Conservation (phyloP, 2,113 vertebrate species). For the Butorides virescens region DNA sequence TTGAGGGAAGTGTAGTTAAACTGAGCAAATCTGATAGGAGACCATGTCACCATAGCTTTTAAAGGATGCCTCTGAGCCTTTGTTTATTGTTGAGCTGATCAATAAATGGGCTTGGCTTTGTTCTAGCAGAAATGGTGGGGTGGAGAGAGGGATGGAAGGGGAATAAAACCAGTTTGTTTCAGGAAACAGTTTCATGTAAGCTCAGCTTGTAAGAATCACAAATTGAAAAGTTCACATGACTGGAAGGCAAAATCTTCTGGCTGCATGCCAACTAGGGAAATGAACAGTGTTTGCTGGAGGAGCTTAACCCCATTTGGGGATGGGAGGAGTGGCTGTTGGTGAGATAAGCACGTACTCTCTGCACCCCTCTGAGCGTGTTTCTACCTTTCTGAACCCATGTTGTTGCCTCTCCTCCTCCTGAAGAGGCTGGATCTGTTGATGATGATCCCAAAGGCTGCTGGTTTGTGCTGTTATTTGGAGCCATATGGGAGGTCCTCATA, state of each 20-base stretch:
- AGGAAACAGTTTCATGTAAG: slow-evolving; percentile 47
- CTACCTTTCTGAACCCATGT: background rate
- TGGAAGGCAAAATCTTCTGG: slow-evolving; percentile 53
- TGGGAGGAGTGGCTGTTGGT: background rate
- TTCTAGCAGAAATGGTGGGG: background rate
- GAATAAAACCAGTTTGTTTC: background rate
- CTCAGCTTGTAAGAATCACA: slow-evolving; percentile 46
- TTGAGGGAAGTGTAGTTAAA: slow-evolving; percentile 9
- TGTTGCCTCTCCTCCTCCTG: background rate
- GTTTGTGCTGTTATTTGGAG: background rate
- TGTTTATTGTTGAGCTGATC: background rate
- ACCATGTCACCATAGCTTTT: background rate
- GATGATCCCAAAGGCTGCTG: background rate
- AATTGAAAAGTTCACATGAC: slow-evolving; percentile 35
- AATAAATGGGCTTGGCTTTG: background rate
- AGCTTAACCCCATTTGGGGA: background rate
- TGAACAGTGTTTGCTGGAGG: background rate
- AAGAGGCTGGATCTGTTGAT: background rate
- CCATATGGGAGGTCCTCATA: background rate
- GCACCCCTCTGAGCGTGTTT: background rate
- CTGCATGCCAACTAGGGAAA: background rate
- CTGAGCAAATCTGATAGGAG: background rate
- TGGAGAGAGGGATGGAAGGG: background rate
- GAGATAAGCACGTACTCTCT: fast-evolving
- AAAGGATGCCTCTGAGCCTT: background rate